phyloP scores from a whole-genome alignment of 2,113 vertebrate genomes.

The Cyphomyrus plagiostoma region DNA sequence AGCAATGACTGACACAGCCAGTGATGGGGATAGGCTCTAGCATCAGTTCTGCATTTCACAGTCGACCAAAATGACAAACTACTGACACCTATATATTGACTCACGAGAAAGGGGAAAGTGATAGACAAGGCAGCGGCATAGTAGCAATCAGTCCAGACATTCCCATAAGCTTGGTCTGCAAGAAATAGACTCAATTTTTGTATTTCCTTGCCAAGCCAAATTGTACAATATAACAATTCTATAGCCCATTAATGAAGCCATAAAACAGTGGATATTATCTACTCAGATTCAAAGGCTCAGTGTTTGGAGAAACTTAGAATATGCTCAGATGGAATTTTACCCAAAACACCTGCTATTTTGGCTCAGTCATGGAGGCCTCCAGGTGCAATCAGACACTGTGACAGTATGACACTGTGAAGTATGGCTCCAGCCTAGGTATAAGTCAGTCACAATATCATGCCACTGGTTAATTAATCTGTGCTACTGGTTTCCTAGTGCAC shows the following conservation, averaged over 20 bases:
- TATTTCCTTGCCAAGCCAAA: background rate
- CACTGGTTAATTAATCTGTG: background rate
- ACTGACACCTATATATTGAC: background rate
- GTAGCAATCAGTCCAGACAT: background rate
- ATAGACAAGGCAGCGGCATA: background rate
- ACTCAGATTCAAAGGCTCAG: background rate
- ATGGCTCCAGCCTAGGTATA: background rate
- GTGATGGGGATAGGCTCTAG: background rate
- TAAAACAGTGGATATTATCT: background rate
- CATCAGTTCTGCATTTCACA: background rate
- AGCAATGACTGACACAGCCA: background rate
- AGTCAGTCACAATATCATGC: background rate
- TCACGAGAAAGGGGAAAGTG: background rate
- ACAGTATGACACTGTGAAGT: background rate
- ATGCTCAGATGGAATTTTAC: background rate
- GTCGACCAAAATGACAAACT: background rate
- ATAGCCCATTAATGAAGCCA: background rate
- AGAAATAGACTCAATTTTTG: background rate
- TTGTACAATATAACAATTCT: background rate
- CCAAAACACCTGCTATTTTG: background rate
- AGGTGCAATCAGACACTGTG: background rate
- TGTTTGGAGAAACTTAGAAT: background rate
- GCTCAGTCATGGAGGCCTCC: background rate
- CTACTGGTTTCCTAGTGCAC: background rate
- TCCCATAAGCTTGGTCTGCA: background rate